These are phyloP conservation scores for Trogon surrucura DNA, from an alignment of 2,113 vertebrate genomes.

Conservation along the genomic window DNA sequence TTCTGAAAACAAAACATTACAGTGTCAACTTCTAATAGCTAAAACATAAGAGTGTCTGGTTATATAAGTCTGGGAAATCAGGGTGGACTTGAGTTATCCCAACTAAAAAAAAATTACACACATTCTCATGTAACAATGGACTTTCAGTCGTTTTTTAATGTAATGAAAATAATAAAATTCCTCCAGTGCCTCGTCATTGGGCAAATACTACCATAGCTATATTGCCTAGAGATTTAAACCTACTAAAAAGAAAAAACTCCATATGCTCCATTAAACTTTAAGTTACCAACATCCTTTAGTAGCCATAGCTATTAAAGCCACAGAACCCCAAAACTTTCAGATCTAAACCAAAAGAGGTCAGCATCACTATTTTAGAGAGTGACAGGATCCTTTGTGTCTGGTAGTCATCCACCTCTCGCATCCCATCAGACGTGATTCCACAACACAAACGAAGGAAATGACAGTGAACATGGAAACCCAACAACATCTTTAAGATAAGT, in stretches of 20 bases:
- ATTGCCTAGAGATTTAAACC: too few species aligned
- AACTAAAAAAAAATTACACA: conserved; percentile 54
- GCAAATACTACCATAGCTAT: background rate
- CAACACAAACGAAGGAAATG: too few species aligned
- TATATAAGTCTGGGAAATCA: conserved; percentile 30
- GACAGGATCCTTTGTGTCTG: too few species aligned
- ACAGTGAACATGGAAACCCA: rapidly evolving
- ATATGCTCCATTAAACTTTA: background rate
- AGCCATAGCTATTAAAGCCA: background rate
- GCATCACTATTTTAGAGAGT: background rate
- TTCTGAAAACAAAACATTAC: background rate
- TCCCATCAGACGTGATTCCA: too few species aligned
- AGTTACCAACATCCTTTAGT: background rate
- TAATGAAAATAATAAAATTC: conserved; percentile 29
- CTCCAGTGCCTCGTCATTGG: background rate
- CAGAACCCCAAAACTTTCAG: background rate
- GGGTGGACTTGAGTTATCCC: conserved; percentile 51
- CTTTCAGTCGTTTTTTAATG: background rate
- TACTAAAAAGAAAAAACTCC: background rate
- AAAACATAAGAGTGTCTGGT: background rate
- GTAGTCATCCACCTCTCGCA: too few species aligned
- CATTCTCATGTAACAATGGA: conserved; percentile 36
- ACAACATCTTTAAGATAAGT: background rate
- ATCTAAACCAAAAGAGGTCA: background rate
- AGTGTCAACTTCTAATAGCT: conserved; percentile 1